A percentile compares a stretch with the other conserved stretches of the same genome.
Conservation (phyloP, 64 coral and sea anemone genomes). For the Orbicella faveolata region DNA sequence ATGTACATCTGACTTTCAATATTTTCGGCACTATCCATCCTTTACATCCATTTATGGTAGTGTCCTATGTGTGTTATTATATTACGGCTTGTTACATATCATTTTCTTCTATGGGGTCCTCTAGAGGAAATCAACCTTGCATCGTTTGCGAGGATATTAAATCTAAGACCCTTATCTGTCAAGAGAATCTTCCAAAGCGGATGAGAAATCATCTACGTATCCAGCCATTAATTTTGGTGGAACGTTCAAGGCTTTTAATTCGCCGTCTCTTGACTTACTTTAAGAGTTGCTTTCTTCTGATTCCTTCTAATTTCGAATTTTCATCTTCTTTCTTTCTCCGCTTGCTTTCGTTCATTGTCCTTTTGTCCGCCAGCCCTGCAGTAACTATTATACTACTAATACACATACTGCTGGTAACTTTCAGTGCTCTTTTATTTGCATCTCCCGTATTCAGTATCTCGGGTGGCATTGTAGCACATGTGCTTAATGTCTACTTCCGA, state of each 20-base stretch:
- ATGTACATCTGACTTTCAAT: background rate
- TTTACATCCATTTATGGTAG: too few relatives aligned
- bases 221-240: background rate
- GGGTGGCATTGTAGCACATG: too few relatives aligned
- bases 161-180: background rate
- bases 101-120: background rate
- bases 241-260: background rate
- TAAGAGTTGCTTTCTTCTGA: background rate
- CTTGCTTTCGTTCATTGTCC: background rate
- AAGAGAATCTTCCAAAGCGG: background rate
- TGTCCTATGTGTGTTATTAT: background rate
- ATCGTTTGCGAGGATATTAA: background rate
- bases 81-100: background rate
- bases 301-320: background rate
- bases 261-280: background rate
- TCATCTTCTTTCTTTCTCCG: background rate
- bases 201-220: background rate
- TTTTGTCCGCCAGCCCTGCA: background rate
- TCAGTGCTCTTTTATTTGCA: too few relatives aligned
- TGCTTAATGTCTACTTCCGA: too few relatives aligned
- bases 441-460: too few relatives aligned
- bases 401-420: too few relatives aligned
- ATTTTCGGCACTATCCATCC: background rate
- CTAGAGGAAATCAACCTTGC: background rate
- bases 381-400: too few relatives aligned